phyloP scores from a whole-genome alignment of 2,888 invertebrate species.

The Drosophila ezoana region DNA sequence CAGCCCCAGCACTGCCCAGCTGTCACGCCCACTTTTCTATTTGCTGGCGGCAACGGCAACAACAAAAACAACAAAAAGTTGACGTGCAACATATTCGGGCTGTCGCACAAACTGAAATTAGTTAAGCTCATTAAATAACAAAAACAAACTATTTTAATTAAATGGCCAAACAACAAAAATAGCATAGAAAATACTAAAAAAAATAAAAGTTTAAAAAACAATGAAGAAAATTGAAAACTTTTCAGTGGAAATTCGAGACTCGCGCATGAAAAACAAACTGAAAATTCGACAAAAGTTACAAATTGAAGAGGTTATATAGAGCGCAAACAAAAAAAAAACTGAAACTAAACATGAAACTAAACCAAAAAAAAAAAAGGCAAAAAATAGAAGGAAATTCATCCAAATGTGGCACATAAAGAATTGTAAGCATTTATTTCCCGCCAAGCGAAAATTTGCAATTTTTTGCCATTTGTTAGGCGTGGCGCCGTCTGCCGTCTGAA shows the following conservation, averaged over 20 bases:
- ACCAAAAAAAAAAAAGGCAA: neutral
- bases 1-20: neutral
- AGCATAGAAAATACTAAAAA: neutral
- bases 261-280: constrained; percentile 10
- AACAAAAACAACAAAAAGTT: neutral
- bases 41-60: constrained; percentile 3
- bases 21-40: constrained; percentile 13
- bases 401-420: constrained; percentile 46
- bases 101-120: constrained; percentile 51
- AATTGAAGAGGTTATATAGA: constrained; percentile 33
- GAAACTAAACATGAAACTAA: constrained; percentile 3
- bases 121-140: constrained; percentile 59
- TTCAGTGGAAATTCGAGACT: neutral
- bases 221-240: constrained; percentile 7
- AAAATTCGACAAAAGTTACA: constrained; percentile 27
- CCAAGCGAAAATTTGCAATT: constrained; percentile 61
- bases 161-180: constrained; percentile 18
- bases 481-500: constrained; percentile 34
- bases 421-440: constrained; percentile 47
- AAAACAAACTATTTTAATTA: constrained; percentile 62
- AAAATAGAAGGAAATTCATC: constrained; percentile 1
- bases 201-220: neutral
- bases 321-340: neutral
- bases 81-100: constrained; percentile 38
- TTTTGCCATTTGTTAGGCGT: constrained; percentile 63